Conservation (phyloP, 2,888 invertebrate species). For the Mimumesa dahlbomi region DNA sequence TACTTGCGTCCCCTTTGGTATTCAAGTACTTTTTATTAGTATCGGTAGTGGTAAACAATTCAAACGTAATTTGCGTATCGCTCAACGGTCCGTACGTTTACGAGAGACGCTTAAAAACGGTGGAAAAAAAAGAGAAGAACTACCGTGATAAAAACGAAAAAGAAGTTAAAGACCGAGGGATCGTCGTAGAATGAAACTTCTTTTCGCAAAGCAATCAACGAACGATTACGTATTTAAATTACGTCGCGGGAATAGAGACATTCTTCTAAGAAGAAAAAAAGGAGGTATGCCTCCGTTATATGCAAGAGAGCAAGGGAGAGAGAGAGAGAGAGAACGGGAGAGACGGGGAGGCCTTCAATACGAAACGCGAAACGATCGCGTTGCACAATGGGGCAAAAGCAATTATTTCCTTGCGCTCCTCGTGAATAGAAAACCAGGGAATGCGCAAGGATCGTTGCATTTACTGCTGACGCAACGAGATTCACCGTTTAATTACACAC, state of each 20-base stretch:
- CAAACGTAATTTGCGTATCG: too few relatives aligned
- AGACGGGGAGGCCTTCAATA: constrained; percentile 17
- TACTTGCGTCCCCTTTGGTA: too few relatives aligned
- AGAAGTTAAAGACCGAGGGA: too few relatives aligned
- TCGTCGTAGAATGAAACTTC: too few relatives aligned
- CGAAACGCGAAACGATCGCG: constrained; percentile 35
- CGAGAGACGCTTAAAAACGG: too few relatives aligned
- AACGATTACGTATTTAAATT: neutral
- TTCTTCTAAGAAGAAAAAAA: constrained; percentile 7
- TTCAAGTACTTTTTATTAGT: too few relatives aligned
- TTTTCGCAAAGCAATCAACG: neutral
- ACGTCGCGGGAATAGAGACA: neutral
- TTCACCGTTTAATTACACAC: constrained; percentile 44
- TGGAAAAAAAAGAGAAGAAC: too few relatives aligned
- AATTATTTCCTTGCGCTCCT: constrained; percentile 46
- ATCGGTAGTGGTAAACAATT: too few relatives aligned
- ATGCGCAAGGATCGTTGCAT: constrained; percentile 46
- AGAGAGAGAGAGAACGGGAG: too few relatives aligned
- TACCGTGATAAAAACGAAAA: too few relatives aligned
- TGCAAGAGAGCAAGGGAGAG: too few relatives aligned
- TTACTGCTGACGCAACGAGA: constrained; percentile 48
- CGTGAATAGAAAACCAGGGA: constrained; percentile 40
- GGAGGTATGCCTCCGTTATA: constrained; percentile 13
- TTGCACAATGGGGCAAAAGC: constrained; percentile 56
- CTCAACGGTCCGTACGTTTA: too few relatives aligned